Evolutionary conservation across 2,113 vertebrate species (phyloP), one percentile per base, ranked within the genome.

Genomic region (Dipodomys stephensi): DNA sequence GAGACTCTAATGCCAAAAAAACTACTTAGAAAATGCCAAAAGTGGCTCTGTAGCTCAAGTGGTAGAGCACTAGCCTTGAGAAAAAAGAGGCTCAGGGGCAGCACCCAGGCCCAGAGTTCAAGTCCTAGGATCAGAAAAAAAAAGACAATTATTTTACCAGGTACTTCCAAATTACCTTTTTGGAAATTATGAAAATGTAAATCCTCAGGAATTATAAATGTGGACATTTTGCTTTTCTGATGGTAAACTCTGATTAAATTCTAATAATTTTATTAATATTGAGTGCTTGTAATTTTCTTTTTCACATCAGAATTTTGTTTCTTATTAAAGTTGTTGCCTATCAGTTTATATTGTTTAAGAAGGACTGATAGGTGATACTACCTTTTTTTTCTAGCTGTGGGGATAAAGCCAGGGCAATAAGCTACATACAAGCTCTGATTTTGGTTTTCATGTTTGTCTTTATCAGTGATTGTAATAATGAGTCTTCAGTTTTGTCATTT

Each of bases 181-280:
- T 68, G 53, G 53, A 30, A 28, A 2, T 44, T 71, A 7, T 94
- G 18, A 32, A 92, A 76, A 49, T 64, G 49, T 90, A 92, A 90
- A 90, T 23, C 44, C 27, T 0, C 19, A 57, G n/a, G 78, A 90
- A 44, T 35, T 90, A 76, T 83, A 57, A 76, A 72, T 30, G 65
- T 20, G 49, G 30, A 68, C 0, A 71, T 39, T 95, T 91, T 68
- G 22, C 11, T 89, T 85, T 30, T 62, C 20, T 88, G 19, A 57
- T 91, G 79, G 60, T 68, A 7, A 88, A 73, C 35, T 77, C 23
- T 67, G 84, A 60, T 79, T 90, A 87, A 79, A 60, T 49, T 91
- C 88, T 49, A 10, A 57, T 53, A 78, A 53, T 46, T 77, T 78
- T 83, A 39, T 80, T 81, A 93, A 84, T 88, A 23, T 84, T 90